Conservation (phyloP, 2,888 invertebrate genomes). For the Heteromurus nitidus region DNA sequence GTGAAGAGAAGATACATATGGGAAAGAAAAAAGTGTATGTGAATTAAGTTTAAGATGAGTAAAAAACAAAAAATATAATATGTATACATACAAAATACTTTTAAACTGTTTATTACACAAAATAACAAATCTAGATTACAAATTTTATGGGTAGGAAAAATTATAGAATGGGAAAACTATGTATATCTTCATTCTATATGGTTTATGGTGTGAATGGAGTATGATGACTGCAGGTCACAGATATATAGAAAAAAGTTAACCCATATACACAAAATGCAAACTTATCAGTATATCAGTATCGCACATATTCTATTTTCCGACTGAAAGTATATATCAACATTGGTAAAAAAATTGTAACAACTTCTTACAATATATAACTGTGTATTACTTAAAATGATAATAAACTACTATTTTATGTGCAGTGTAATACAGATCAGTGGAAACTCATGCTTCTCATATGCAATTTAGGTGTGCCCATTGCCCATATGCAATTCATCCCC, state of each 20-base stretch:
- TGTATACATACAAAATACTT: slow-evolving; percentile 2
- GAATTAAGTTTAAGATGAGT: too few relatives aligned
- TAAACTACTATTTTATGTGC: slow-evolving; percentile 49
- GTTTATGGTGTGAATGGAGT: too few relatives aligned
- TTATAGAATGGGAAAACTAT: too few relatives aligned
- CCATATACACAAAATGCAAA: slow-evolving; percentile 10
- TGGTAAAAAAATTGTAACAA: slow-evolving; percentile 16
- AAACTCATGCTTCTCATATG: not conserved
- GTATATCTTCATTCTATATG: too few relatives aligned
- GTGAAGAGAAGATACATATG: too few relatives aligned
- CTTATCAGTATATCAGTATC: slow-evolving; percentile 50
- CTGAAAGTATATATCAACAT: slow-evolving; percentile 46
- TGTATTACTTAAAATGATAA: slow-evolving; percentile 41
- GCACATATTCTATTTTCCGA: slow-evolving; percentile 58
- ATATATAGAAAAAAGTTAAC: too few relatives aligned
- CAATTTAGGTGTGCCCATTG: not conserved
- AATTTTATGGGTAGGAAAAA: too few relatives aligned
- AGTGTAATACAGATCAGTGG: not conserved
- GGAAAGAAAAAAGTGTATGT: slow-evolving; percentile 1
- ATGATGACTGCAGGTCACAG: too few relatives aligned
- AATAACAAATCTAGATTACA: too few relatives aligned
- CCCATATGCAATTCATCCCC: not conserved
- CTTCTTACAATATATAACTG: slow-evolving; percentile 25
- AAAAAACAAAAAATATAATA: not conserved
- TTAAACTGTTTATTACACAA: not conserved